Evolutionary conservation across 2,113 vertebrate species (phyloP).

Genomic region (Rhynchomys soricoides): DNA sequence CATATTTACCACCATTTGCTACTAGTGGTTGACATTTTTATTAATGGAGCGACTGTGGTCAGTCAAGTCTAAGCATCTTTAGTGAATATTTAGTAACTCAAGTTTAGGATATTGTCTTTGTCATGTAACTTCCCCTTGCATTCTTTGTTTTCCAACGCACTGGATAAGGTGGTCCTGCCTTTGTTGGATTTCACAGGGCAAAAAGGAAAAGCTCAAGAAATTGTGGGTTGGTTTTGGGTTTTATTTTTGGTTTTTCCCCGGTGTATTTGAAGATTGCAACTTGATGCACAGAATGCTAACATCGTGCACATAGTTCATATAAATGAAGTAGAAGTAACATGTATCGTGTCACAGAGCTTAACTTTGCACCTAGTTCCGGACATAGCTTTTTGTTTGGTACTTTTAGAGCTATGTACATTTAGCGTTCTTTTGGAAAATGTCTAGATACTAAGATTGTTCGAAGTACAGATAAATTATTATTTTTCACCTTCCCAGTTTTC

Average conservation of each 20-base stretch:
- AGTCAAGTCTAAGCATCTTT: constrained; percentile 2
- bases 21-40: constrained; percentile 40
- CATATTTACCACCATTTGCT: background rate
- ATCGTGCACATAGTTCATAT: background rate
- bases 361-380: background rate
- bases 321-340: background rate
- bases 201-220: background rate
- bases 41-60: constrained; percentile 50
- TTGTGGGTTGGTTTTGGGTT: background rate
- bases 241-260: background rate
- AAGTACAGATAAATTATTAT: constrained; percentile 32
- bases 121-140: background rate
- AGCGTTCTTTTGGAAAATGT: background rate
- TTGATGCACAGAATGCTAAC: too few relatives aligned
- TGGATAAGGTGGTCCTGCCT: background rate
- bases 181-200: constrained; percentile 46
- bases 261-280: background rate
- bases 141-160: constrained; percentile 68
- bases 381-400: constrained; percentile 6
- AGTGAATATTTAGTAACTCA: background rate
- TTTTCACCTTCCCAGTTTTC: background rate
- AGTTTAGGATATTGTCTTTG: constrained; percentile 33
- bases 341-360: background rate
- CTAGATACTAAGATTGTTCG: constrained; percentile 21
- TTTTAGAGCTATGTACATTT: background rate